Evolutionary conservation across 1,140 invertebrate species (phyloP).

Genomic region (Zophobas atratus): DNA sequence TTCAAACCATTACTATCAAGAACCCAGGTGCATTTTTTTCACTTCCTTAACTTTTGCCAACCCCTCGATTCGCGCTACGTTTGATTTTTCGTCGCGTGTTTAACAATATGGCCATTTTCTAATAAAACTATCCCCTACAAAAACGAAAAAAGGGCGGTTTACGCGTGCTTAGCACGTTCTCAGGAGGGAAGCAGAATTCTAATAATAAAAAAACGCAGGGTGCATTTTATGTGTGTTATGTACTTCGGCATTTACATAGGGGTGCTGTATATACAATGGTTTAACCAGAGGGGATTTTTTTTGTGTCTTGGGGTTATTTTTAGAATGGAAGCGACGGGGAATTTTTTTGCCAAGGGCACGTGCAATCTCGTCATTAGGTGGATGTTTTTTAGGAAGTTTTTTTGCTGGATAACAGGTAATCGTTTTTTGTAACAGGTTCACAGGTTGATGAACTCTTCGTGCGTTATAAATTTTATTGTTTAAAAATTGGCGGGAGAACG

Average conservation of each 20-base stretch:
- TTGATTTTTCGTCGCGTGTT: conserved; percentile 44
- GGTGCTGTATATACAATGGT: conserved; percentile 37
- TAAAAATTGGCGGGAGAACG: not conserved
- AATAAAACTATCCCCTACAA: conserved; percentile 45
- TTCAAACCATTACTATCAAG: conserved; percentile 1
- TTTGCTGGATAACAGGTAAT: conserved; percentile 21
- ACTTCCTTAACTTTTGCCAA: not conserved
- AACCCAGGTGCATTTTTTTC: conserved; percentile 31
- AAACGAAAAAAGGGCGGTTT: conserved; percentile 48
- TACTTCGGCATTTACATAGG: conserved; percentile 50
- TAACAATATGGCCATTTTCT: conserved; percentile 45
- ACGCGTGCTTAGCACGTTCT: conserved; percentile 51
- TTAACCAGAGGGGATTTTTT: conserved; percentile 29
- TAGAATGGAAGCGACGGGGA: conserved; percentile 26
- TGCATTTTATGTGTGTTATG: conserved; percentile 48
- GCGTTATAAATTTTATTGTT: not conserved
- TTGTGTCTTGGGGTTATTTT: conserved; percentile 33
- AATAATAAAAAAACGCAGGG: conserved; percentile 49
- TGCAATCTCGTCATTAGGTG: conserved; percentile 30
- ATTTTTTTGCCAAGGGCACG: conserved; percentile 44
- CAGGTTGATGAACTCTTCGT: not conserved
- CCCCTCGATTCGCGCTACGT: not conserved
- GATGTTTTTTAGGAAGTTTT: conserved; percentile 20
- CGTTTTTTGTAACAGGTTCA: conserved; percentile 29
- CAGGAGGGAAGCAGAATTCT: conserved; percentile 32